Evolutionary conservation across 2,797 vertebrate genomes (phyloP).

Genomic region (Muscicapa comitata): DNA sequence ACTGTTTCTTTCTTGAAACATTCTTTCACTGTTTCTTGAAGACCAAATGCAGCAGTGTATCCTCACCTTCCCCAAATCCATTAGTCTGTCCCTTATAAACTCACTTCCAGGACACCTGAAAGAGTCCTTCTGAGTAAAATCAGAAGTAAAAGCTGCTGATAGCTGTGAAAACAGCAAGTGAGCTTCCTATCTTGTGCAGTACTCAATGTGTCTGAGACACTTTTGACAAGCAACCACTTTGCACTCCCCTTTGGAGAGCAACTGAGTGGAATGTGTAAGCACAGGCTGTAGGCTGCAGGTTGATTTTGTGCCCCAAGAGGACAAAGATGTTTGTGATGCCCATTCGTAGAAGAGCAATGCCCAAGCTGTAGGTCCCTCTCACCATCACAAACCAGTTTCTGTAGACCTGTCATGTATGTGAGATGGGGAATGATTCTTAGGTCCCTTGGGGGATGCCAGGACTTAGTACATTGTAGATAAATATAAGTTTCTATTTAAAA

Average conservation of each 20-base stretch:
- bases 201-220: background rate
- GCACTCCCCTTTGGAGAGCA: background rate
- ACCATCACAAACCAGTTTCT: background rate
- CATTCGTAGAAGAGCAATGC: background rate
- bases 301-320: background rate
- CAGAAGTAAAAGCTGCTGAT: background rate
- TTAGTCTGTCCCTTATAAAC: background rate
- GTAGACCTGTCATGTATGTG: background rate
- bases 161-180: background rate
- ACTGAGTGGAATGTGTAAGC: background rate
- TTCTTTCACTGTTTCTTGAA: background rate
- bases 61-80: background rate
- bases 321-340: background rate
- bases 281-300: background rate
- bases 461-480: conserved; percentile 34
- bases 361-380: background rate
- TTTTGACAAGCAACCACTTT: background rate
- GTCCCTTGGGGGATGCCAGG: background rate
- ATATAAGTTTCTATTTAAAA: conserved; percentile 67
- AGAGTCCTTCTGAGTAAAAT: background rate
- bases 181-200: background rate
- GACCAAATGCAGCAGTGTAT: background rate
- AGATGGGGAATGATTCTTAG: background rate
- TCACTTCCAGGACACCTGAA: background rate
- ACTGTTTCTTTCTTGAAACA: background rate